Evolutionary conservation across 2,113 vertebrate species (phyloP).

Genomic region (Pardalotus punctatus): DNA sequence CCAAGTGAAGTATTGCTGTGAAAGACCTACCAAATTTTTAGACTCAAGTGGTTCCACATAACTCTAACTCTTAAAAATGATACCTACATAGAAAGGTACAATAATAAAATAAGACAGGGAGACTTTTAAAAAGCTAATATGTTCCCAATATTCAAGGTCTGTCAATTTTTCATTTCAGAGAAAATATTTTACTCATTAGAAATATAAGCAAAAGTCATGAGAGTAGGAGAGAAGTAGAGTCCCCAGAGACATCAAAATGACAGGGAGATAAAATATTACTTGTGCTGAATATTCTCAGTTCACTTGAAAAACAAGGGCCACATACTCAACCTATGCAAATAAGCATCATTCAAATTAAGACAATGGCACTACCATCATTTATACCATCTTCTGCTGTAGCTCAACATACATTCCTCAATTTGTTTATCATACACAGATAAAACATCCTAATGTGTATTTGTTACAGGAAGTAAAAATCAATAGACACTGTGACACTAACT

Average conservation of each 20-base stretch:
- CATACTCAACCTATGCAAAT: slow-evolving; percentile 11
- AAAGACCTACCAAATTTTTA: not conserved
- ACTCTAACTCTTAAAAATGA: not conserved
- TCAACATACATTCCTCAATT: not conserved
- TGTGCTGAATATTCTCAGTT: not conserved
- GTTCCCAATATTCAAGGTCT: not conserved
- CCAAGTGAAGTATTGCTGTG: not conserved
- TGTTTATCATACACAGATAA: slow-evolving; percentile 25
- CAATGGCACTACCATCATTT: not conserved
- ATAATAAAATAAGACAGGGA: not conserved
- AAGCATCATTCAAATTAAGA: not conserved
- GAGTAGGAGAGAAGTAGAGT: not conserved
- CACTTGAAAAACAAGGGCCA: not conserved
- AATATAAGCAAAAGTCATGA: not conserved
- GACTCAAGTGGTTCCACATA: not conserved
- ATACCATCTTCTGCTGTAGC: not conserved
- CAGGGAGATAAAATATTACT: not conserved
- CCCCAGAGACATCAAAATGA: not conserved
- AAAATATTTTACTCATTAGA: not conserved
- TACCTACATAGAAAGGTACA: not conserved
- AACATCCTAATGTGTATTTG: slow-evolving; percentile 11
- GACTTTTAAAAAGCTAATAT: not conserved
- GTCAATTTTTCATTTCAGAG: not conserved
- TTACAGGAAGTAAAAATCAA: slow-evolving; percentile 60
- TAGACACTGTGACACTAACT: slow-evolving; percentile 35